A percentile compares a stretch with the other conserved stretches of the same genome.
Evolutionary conservation across 2,113 vertebrate genomes (phyloP).

Genomic region (Trematomus loennbergii): DNA sequence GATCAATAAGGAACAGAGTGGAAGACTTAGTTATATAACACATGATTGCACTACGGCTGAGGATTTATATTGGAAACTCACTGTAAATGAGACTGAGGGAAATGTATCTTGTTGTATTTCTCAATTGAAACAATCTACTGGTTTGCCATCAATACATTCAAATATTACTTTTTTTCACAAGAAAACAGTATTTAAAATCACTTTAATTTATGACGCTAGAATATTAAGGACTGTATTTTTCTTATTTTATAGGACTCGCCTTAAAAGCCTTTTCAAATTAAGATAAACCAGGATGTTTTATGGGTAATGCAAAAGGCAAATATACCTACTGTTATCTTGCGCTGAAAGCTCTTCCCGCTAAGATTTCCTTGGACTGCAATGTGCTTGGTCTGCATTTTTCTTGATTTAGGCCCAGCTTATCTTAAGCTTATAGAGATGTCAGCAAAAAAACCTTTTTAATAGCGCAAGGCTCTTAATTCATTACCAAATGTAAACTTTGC

Average conservation of each 20-base stretch:
- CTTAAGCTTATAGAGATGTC: slow-evolving; percentile 78
- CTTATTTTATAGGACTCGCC: slow-evolving; percentile 3
- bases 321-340: slow-evolving; percentile 75
- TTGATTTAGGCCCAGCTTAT: slow-evolving; percentile 81
- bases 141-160: not conserved
- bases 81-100: not conserved
- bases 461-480: slow-evolving; percentile 78
- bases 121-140: not conserved
- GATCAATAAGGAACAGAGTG: not conserved
- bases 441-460: slow-evolving; percentile 77
- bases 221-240: slow-evolving; percentile 10
- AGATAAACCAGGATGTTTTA: slow-evolving; percentile 56
- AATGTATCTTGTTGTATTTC: not conserved
- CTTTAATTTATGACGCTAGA: not conserved
- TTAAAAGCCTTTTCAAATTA: slow-evolving; percentile 60
- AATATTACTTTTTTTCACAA: not conserved
- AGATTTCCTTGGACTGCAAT: slow-evolving; percentile 75
- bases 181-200: not conserved
- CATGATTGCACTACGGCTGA: not conserved
- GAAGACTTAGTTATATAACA: slow-evolving; percentile 11
- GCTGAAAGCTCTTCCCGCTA: slow-evolving; percentile 65
- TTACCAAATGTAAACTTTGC: slow-evolving; percentile 80
- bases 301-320: slow-evolving; percentile 64
- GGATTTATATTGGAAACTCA: not conserved
- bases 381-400: slow-evolving; percentile 78